phyloP scores from a whole-genome alignment of 2,113 vertebrate species.

The Numida meleagris region DNA sequence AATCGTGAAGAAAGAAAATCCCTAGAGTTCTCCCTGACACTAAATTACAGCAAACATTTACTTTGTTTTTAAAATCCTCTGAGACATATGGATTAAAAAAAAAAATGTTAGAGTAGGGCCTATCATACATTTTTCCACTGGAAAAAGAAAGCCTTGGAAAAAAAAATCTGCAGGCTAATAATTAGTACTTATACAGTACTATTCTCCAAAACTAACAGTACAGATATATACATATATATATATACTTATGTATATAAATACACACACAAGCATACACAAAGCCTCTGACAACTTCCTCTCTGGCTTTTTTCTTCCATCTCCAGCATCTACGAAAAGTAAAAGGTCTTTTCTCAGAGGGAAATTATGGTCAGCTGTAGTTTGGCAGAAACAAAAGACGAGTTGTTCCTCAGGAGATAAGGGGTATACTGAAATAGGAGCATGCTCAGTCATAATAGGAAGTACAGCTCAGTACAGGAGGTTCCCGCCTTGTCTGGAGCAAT shows the following conservation, averaged over 20 bases:
- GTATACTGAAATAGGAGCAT: neutral
- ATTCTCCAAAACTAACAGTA: neutral
- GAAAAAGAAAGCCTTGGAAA: neutral
- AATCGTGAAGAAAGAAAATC: neutral
- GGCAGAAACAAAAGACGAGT: neutral
- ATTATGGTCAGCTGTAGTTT: neutral
- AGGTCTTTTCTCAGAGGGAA: neutral
- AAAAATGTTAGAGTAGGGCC: neutral
- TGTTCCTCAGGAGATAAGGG: neutral
- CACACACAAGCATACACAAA: neutral
- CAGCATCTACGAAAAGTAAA: neutral
- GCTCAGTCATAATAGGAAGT: neutral
- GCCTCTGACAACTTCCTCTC: neutral
- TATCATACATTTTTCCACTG: neutral
- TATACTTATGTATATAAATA: neutral
- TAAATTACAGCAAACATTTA: neutral
- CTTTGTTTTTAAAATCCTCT: neutral
- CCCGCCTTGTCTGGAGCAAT: neutral
- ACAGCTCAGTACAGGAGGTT: neutral
- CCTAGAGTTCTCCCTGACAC: neutral
- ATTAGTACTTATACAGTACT: neutral
- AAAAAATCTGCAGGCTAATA: neutral
- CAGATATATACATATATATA: neutral
- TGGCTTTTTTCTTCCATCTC: neutral
- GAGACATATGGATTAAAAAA: neutral